Percentiles rank a stretch among this genome's conserved stretches.
phyloP scores from a whole-genome alignment of 2,797 vertebrate genomes.

The Enteromius viviparus region DNA sequence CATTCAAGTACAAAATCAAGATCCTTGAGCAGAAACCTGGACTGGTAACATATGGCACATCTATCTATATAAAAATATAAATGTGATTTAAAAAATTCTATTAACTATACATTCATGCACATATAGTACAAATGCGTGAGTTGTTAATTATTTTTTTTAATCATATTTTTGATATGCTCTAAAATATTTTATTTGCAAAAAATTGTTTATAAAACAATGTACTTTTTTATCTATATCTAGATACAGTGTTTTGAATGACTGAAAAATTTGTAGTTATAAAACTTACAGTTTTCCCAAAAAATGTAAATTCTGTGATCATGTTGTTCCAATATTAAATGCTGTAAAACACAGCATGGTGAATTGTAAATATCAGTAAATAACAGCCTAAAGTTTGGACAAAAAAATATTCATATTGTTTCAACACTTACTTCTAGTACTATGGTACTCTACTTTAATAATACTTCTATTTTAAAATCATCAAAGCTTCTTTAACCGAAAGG shows the following conservation, averaged over 20 bases:
- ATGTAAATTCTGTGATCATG: neutral
- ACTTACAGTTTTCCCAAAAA: neutral
- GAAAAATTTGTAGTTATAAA: neutral
- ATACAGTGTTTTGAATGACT: too few species aligned
- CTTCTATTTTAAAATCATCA: neutral
- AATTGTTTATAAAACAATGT: too few species aligned
- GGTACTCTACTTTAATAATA: neutral
- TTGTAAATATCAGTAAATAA: neutral
- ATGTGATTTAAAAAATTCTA: too few species aligned
- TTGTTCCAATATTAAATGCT: neutral
- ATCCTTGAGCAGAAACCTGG: too few species aligned
- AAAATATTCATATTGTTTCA: neutral
- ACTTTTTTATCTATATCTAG: too few species aligned
- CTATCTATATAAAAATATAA: too few species aligned
- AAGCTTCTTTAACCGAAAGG: too few species aligned
- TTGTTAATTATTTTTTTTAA: too few species aligned
- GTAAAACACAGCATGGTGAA: neutral
- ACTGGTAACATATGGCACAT: neutral
- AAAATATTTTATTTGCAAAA: too few species aligned
- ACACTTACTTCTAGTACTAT: neutral
- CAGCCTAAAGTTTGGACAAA: neutral
- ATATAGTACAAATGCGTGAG: too few species aligned
- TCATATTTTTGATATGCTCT: too few species aligned
- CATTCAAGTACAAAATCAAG: neutral
- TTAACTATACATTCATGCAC: too few species aligned